Conservation (phyloP, 2,888 invertebrate genomes). For the Bellardia bayeri region DNA sequence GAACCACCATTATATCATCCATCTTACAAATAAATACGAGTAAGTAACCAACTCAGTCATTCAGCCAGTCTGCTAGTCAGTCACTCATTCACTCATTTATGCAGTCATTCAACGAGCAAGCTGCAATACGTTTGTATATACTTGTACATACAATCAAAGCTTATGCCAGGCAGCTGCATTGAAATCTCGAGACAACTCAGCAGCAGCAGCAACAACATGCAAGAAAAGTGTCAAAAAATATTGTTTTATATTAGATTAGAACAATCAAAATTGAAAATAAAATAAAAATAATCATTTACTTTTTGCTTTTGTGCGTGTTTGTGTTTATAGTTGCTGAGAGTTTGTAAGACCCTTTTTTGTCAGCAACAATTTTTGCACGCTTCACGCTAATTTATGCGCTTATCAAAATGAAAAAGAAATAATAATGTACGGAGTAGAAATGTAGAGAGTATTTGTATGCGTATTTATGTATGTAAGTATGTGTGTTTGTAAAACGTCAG, state of each 20-base stretch:
- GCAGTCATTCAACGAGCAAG: slow-evolving; percentile 58
- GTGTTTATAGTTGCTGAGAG: slow-evolving; percentile 40
- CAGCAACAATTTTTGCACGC: slow-evolving; percentile 83
- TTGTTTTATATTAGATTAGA: slow-evolving; percentile 71
- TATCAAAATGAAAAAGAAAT: slow-evolving; percentile 78
- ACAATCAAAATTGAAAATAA: slow-evolving; percentile 65
- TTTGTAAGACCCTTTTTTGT: slow-evolving; percentile 73
- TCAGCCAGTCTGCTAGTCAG: slow-evolving; percentile 18
- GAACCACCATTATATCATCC: slow-evolving; percentile 72
- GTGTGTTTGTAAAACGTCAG: slow-evolving; percentile 26
- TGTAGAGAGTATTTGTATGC: slow-evolving; percentile 5
- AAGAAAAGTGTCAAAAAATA: slow-evolving; percentile 74
- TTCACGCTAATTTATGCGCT: slow-evolving; percentile 84
- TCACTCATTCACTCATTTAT: slow-evolving; percentile 56
- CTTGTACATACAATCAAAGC: slow-evolving; percentile 52
- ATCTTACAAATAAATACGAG: slow-evolving; percentile 68
- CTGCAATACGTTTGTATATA: slow-evolving; percentile 52
- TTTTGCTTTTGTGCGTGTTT: slow-evolving; percentile 41
- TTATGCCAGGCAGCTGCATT: slow-evolving; percentile 63
- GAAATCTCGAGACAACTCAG: slow-evolving; percentile 11
- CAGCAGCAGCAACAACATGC: slow-evolving; percentile 55
- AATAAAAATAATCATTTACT: slow-evolving; percentile 61
- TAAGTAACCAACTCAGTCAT: slow-evolving; percentile 53
- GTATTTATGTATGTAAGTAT: background rate
- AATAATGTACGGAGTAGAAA: slow-evolving; percentile 10